Percentiles rank a stretch among this genome's conserved stretches.
Conservation (phyloP, 2,113 vertebrate genomes). For the Phocoena phocoena region DNA sequence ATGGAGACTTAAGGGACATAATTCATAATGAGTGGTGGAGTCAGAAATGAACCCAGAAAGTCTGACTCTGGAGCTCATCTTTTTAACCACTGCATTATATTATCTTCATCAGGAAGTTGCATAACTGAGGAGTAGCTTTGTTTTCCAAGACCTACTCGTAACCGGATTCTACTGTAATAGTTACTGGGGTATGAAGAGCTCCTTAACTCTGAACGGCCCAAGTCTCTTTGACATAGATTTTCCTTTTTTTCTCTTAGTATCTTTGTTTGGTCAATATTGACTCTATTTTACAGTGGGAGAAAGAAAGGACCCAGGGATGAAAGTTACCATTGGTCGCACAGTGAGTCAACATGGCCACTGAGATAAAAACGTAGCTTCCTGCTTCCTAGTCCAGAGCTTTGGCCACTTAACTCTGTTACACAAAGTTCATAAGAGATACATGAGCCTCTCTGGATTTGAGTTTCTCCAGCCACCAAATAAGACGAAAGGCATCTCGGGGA, state of each 20-base stretch:
- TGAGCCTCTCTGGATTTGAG: neutral
- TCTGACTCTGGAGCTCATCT: neutral
- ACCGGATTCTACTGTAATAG: neutral
- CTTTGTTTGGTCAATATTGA: neutral
- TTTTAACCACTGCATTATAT: neutral
- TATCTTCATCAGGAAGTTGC: neutral
- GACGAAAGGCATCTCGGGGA: neutral
- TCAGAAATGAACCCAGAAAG: neutral
- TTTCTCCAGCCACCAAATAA: neutral
- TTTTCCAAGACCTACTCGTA: neutral
- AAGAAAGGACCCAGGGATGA: neutral
- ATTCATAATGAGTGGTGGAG: neutral
- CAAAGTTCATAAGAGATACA: neutral
- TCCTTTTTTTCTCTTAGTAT: neutral
- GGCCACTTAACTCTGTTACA: neutral
- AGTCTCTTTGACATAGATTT: neutral
- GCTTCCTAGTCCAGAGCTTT: neutral
- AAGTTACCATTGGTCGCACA: neutral
- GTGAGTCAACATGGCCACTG: neutral
- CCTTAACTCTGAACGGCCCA: neutral
- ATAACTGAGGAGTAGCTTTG: neutral
- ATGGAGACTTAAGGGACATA: neutral
- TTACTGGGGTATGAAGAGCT: neutral
- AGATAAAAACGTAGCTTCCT: neutral
- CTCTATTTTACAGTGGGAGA: neutral